These are phyloP conservation scores for Misgurnus anguillicaudatus DNA, from an alignment of 2,113 vertebrate genomes.

Conservation along the genomic window DNA sequence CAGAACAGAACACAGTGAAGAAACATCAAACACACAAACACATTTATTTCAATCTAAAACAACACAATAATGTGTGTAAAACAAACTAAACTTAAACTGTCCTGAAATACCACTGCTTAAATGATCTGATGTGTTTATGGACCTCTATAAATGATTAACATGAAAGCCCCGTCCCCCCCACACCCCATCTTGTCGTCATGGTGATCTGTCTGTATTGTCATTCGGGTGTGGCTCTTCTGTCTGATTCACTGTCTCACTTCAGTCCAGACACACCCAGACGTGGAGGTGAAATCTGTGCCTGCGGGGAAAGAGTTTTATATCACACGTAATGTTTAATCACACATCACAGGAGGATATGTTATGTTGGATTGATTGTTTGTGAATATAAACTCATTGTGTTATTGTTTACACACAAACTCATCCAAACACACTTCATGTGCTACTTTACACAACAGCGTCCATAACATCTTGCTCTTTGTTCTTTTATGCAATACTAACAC, in stretches of 20 bases:
- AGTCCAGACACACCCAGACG: constrained; percentile 18
- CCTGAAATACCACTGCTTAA: no score
- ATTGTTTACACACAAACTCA: no score
- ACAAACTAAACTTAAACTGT: no score
- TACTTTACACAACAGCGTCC: no score
- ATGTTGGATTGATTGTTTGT: no score
- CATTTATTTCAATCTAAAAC: not conserved
- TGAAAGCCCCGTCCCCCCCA: not conserved
- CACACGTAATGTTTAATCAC: constrained; percentile 35
- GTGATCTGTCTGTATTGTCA: not conserved
- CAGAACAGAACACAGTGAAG: not conserved
- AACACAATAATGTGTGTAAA: no score
- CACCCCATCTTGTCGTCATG: not conserved
- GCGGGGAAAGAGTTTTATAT: not conserved
- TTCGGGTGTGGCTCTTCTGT: constrained; percentile 3
- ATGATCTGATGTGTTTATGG: no score
- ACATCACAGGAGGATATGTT: not conserved
- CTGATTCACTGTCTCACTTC: constrained; percentile 30
- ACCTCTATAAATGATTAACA: not conserved
- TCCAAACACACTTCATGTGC: no score
- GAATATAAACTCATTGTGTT: no score
- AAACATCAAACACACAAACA: not conserved
- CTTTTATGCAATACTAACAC: no score
- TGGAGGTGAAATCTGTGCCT: constrained; percentile 3
- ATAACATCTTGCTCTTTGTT: no score